Evolutionary conservation across 2,888 invertebrate genomes (phyloP), one percentile per base, ranked within the genome.

Genomic region (Phaedon cochleariae): DNA sequence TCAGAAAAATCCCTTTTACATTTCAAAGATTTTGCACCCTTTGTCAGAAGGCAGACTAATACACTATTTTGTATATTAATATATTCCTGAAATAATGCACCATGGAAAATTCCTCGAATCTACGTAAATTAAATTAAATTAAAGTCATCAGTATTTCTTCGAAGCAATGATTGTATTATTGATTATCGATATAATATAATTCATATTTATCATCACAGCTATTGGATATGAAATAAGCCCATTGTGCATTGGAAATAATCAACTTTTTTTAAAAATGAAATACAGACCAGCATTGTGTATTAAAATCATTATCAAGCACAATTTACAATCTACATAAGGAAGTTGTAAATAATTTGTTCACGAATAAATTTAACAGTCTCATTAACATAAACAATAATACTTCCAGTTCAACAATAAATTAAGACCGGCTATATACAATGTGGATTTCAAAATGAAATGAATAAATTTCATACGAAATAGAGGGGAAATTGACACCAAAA

Each of bases 281-380:
- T 41, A 41, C 15, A 41, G n/a, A 41, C 41, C 41, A 41, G 41
- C 41, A 41, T 41, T 41, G 41, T 41, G 15, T 41, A 45, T 57
- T 20, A 57, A 21, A 57, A 57, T 45, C n/a, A 45, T 57, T 45
- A 57, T 57, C 57, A 26, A 41, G 26, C 17, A 26, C 29, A 57
- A 41, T 45, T 57, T 45, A 57, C 26, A 45, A 57, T 57, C 41
- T 18, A 53, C 55, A 66, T 29, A 29, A 66, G 65, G 65, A 66
- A 66, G 65, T 62, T 66, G 65, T 66, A 66, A 66, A 66, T 64
- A 64, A 60, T 57, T 58, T 53, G 59, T 62, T 29, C 37, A 46
- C 37, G 54, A 49, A 59, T 66, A 59, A 66, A 66, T 62, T 59
- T 34, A 49, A 59, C 65, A 59, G 59, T 48, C 59, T 54, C 51